phyloP scores from a whole-genome alignment of 2,113 vertebrate species.

The Sus scrofa region T2T-Sscrofa CM000819.6:13852501-13853000 shows the following conservation, averaged over 20 bases:
- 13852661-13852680: conserved; percentile 35
- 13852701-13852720: conserved; percentile 7
- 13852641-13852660: neutral
- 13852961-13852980: neutral
- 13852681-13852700: neutral
- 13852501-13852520: conserved; percentile 53
- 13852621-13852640: neutral
- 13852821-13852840: neutral
- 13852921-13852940: neutral
- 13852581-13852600: conserved; percentile 23
- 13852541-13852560: conserved; percentile 15
- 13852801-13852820: neutral
- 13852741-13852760: neutral
- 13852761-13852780: neutral
- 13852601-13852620: neutral
- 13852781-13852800: neutral
- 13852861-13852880: neutral
- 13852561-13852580: conserved; percentile 43
- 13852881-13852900: neutral
- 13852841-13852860: neutral
- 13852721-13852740: conserved; percentile 14
- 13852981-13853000: conserved; percentile 1
- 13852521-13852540: neutral
- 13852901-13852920: neutral
- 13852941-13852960: neutral